A percentile compares a stretch with the other conserved stretches of the same genome.
phyloP scores from a whole-genome alignment of 2,888 invertebrate genomes.

The Hirtodrosophila cameraria region DNA sequence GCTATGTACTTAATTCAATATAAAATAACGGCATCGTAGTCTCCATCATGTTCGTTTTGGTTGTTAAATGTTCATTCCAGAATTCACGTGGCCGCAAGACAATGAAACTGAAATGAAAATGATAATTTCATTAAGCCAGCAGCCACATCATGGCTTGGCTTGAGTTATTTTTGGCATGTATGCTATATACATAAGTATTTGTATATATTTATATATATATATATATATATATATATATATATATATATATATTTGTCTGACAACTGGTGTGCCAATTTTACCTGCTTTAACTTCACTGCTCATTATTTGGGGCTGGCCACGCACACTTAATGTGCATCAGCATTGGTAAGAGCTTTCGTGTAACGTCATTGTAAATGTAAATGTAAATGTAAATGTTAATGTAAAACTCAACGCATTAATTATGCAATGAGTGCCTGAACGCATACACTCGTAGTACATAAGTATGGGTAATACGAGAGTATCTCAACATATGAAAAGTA shows the following conservation, averaged over 20 bases:
- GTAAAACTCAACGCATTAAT: constrained; percentile 71
- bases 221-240: background rate
- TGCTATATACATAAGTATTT: background rate
- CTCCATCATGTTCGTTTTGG: background rate
- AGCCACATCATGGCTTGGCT: constrained; percentile 21
- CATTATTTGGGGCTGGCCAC: constrained; percentile 12
- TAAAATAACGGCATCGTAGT: too few relatives aligned
- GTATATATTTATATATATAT: background rate
- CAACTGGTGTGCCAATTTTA: constrained; percentile 10
- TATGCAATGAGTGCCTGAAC: constrained; percentile 56
- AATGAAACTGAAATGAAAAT: constrained; percentile 61
- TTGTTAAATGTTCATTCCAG: constrained; percentile 34
- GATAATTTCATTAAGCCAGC: constrained; percentile 75
- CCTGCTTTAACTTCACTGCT: constrained; percentile 29
- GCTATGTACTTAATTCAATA: too few relatives aligned
- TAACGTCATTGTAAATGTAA: constrained; percentile 66
- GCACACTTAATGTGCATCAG: constrained; percentile 59
- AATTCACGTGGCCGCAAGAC: constrained; percentile 48
- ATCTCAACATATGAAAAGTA: too few relatives aligned
- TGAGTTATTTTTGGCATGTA: constrained; percentile 4
- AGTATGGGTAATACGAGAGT: constrained; percentile 9
- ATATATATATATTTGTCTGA: constrained; percentile 17
- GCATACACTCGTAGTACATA: constrained; percentile 9
- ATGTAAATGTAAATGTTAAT: constrained; percentile 72
- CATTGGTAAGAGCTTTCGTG: constrained; percentile 36